Percentiles rank a stretch among this genome's conserved stretches.
These are phyloP conservation scores for Leptinotarsa texana DNA, from an alignment of 1,140 invertebrate species.

Conservation along the genomic window DNA sequence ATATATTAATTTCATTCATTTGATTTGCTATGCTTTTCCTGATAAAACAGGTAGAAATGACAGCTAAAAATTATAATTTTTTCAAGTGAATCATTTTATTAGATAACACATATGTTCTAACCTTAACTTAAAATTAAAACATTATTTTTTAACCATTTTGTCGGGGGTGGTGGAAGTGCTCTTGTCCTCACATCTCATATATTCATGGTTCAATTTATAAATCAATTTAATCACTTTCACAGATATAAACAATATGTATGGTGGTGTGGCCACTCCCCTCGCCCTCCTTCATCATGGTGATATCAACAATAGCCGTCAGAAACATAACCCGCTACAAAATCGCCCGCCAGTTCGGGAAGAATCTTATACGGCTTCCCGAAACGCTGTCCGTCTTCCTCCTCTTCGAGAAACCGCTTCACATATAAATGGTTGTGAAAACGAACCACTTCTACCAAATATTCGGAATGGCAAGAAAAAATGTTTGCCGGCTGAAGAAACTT, in stretches of 20 bases:
- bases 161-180: no score
- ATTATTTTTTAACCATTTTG: no score
- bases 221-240: slow-evolving; percentile 23
- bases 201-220: not conserved
- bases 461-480: slow-evolving; percentile 49
- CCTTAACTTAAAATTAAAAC: no score
- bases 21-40: no score
- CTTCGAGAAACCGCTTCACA: slow-evolving; percentile 48
- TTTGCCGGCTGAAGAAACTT: slow-evolving; percentile 57
- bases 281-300: slow-evolving; percentile 67
- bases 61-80: no score
- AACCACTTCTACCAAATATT: slow-evolving; percentile 64
- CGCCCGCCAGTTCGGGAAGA: slow-evolving; percentile 45
- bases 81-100: no score
- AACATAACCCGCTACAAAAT: slow-evolving; percentile 46
- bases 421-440: slow-evolving; percentile 64
- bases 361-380: slow-evolving; percentile 44
- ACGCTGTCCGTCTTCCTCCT: slow-evolving; percentile 49
- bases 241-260: slow-evolving; percentile 61
- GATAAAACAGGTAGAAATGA: no score
- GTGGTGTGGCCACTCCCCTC: slow-evolving; percentile 70
- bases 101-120: no score
- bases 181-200: no score
- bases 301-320: slow-evolving; percentile 39
- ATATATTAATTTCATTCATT: no score